Conservation (phyloP, 1,140 invertebrate species). For the Asbolus verrucosus region DNA sequence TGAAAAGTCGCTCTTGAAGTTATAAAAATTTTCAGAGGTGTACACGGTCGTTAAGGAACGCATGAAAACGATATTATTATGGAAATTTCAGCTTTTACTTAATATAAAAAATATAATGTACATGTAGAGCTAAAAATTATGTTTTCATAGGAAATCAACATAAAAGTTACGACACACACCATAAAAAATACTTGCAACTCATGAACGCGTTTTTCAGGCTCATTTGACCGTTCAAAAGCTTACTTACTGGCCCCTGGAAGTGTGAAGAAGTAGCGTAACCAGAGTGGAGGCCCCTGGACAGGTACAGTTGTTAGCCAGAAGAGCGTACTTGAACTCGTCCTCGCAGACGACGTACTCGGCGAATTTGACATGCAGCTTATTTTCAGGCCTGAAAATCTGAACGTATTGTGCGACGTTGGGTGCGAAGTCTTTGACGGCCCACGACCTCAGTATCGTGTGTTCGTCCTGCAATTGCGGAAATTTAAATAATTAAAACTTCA, state of each 20-base stretch:
- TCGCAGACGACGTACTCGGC: slow-evolving; percentile 98
- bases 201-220: no score
- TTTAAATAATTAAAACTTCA: slow-evolving; percentile 35
- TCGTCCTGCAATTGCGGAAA: slow-evolving; percentile 82
- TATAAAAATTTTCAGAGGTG: no score
- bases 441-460: slow-evolving; percentile 96
- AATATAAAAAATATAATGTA: no score
- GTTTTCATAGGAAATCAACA: no score
- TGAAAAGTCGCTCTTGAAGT: no score
- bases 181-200: no score
- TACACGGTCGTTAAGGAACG: no score
- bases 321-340: slow-evolving; percentile 97
- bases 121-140: no score
- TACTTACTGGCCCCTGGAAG: slow-evolving; percentile 95
- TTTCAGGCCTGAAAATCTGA: slow-evolving; percentile 97
- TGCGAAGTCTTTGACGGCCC: slow-evolving; percentile 98
- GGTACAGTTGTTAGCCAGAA: slow-evolving; percentile 97
- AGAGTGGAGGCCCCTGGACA: slow-evolving; percentile 97
- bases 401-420: slow-evolving; percentile 97
- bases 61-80: no score
- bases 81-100: no score
- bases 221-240: slow-evolving; percentile 85
- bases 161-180: no score
- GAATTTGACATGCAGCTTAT: slow-evolving; percentile 98
- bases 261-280: slow-evolving; percentile 94